These are phyloP conservation scores for Ophion ventricosus DNA, from an alignment of 2,888 invertebrate species.

Conservation along the genomic window DNA sequence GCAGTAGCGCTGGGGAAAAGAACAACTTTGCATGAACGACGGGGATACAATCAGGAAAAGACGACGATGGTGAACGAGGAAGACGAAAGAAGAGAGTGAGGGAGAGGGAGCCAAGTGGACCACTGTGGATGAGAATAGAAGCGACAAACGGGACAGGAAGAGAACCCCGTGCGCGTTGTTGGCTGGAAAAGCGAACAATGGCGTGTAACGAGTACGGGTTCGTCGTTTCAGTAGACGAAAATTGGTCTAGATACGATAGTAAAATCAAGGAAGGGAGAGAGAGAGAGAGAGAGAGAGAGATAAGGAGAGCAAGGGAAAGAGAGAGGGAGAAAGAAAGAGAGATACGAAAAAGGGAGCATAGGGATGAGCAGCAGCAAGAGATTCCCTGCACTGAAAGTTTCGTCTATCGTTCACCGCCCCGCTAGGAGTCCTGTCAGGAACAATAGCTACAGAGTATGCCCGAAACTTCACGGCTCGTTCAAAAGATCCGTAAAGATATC, in stretches of 20 bases:
- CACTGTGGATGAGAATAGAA: constrained; percentile 66
- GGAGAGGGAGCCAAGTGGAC: constrained; percentile 37
- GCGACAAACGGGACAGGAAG: constrained; percentile 32
- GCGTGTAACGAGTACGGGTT: constrained; percentile 77
- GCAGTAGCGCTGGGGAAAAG: constrained; percentile 8
- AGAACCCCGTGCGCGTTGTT: constrained; percentile 7
- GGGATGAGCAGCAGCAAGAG: constrained; percentile 44
- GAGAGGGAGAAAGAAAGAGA: constrained; percentile 29
- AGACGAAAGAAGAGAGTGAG: constrained; percentile 30
- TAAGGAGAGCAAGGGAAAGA: constrained; percentile 10
- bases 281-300: constrained; percentile 32
- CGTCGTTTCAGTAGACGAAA: constrained; percentile 64
- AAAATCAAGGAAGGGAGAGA: constrained; percentile 34
- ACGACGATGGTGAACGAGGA: constrained; percentile 12
- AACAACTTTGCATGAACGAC: constrained; percentile 37
- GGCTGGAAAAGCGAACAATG: constrained; percentile 73
- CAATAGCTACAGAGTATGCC: constrained; percentile 58
- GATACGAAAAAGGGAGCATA: constrained; percentile 38
- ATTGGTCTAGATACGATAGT: constrained; percentile 61
- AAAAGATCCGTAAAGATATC: constrained; percentile 60
- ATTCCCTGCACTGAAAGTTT: constrained; percentile 59
- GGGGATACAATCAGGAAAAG: constrained; percentile 39
- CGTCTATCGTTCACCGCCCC: constrained; percentile 47
- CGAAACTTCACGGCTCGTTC: constrained; percentile 47
- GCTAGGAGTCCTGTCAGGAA: constrained; percentile 44